Conservation (phyloP, 2,888 invertebrate genomes). For the Acleris holmiana region DNA sequence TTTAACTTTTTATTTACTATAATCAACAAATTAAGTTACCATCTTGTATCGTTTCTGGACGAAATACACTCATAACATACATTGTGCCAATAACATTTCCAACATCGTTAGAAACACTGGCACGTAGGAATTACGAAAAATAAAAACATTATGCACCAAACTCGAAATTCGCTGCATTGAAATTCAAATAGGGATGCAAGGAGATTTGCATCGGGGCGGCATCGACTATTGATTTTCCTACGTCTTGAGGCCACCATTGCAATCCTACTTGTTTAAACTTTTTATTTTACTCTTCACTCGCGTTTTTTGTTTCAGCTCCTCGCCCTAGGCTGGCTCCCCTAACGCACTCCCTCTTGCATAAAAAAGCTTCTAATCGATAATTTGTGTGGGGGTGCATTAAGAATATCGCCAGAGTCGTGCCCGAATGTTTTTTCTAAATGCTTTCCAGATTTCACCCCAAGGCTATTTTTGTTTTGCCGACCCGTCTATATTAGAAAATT, state of each 20-base stretch:
- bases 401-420: constrained; percentile 79
- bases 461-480: constrained; percentile 77
- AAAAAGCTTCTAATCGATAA: constrained; percentile 85
- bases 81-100: constrained; percentile 3
- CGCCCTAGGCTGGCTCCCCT: constrained; percentile 77
- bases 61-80: not conserved
- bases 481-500: constrained; percentile 69
- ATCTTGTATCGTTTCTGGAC: not conserved
- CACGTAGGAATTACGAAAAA: constrained; percentile 60
- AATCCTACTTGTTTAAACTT: constrained; percentile 83
- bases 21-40: not conserved
- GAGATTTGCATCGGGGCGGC: constrained; percentile 78
- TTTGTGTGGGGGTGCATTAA: constrained; percentile 85
- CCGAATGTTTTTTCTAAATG: constrained; percentile 79
- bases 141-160: constrained; percentile 63
- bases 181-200: constrained; percentile 80
- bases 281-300: constrained; percentile 83
- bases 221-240: constrained; percentile 81
- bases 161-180: constrained; percentile 67
- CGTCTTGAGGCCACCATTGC: constrained; percentile 79
- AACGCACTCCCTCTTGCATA: constrained; percentile 82
- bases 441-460: constrained; percentile 77
- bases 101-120: constrained; percentile 32
- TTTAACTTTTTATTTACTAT: not conserved
- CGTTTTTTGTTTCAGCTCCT: constrained; percentile 84